A percentile compares a stretch with the other conserved stretches of the same genome.
These are phyloP conservation scores for Ectemnius cavifrons DNA, from an alignment of 2,888 invertebrate species.

Conservation along the genomic window DNA sequence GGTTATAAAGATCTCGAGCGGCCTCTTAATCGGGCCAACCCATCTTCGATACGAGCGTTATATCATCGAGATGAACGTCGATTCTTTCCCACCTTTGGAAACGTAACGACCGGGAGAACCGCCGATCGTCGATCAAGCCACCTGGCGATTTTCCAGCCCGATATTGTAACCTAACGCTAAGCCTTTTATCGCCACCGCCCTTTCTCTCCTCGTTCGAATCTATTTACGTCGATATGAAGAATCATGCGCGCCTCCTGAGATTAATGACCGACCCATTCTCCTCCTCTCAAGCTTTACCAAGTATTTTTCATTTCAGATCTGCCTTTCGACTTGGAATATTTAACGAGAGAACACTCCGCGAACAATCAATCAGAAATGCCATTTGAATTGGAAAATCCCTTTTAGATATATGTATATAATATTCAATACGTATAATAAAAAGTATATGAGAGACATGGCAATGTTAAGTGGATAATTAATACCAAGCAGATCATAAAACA, in stretches of 20 bases:
- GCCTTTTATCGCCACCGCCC: slow-evolving; percentile 17
- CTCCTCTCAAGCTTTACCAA: no score
- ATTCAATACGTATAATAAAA: no score
- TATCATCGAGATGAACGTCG: slow-evolving; percentile 26
- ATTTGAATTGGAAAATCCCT: no score
- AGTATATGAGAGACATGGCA: no score
- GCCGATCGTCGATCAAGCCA: slow-evolving; percentile 28
- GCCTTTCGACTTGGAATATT: no score
- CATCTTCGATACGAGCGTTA: slow-evolving; percentile 16
- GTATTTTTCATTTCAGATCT: no score
- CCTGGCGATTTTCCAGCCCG: slow-evolving; percentile 24
- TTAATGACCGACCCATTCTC: no score
- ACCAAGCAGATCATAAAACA: no score
- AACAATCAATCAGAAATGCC: no score
- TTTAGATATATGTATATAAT: no score
- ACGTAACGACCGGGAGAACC: slow-evolving; percentile 7
- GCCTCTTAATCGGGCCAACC: slow-evolving; percentile 30
- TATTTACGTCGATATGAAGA: slow-evolving; percentile 13
- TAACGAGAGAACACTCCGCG: no score
- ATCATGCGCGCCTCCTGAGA: slow-evolving; percentile 1
- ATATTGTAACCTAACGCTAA: slow-evolving; percentile 8
- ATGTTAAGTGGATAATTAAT: no score
- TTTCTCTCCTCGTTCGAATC: slow-evolving; percentile 20
- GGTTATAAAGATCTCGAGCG: slow-evolving; percentile 27
- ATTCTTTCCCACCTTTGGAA: slow-evolving; percentile 21